Conservation (phyloP, 2,888 invertebrate species). For the Meta bourneti region DNA sequence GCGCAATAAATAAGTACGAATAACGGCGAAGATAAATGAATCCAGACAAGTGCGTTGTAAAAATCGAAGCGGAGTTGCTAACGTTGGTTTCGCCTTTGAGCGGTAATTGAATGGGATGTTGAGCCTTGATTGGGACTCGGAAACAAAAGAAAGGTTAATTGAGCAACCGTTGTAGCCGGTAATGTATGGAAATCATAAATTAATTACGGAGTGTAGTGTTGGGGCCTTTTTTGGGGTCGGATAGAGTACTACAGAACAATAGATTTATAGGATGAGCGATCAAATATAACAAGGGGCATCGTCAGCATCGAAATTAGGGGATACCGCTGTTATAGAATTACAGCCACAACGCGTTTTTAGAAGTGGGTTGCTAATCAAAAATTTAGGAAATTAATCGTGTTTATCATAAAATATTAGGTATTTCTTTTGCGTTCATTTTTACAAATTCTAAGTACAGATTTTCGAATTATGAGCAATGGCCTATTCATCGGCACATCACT, state of each 20-base stretch:
- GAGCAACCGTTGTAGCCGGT: neutral
- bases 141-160: neutral
- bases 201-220: neutral
- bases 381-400: too few relatives aligned
- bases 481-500: too few relatives aligned
- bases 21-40: neutral
- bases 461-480: too few relatives aligned
- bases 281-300: neutral
- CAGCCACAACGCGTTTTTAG: too few relatives aligned
- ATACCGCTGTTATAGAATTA: too few relatives aligned
- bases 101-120: neutral
- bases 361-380: too few relatives aligned
- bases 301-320: too few relatives aligned
- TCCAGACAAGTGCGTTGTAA: neutral
- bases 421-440: too few relatives aligned
- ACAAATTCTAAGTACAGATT: too few relatives aligned
- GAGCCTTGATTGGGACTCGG: neutral
- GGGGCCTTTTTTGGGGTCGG: neutral
- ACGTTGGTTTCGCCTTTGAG: neutral
- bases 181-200: constrained; percentile 1
- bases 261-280: neutral
- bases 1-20: neutral
- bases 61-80: neutral
- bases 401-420: too few relatives aligned
- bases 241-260: neutral